A percentile compares a stretch with the other conserved stretches of the same genome.
Conservation (phyloP, 2,113 vertebrate genomes). For the Rhea pennata region DNA sequence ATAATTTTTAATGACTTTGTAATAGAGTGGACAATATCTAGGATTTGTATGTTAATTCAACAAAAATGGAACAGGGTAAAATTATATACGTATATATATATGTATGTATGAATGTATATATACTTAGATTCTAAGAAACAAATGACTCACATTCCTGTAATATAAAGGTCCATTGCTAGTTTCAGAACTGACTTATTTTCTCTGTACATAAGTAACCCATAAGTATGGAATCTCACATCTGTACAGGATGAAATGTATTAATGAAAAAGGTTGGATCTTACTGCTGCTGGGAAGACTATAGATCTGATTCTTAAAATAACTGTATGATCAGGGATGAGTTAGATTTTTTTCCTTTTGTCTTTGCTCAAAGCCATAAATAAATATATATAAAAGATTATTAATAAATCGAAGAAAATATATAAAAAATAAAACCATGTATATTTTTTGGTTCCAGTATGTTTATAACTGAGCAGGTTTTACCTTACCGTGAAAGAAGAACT, state of each 20-base stretch:
- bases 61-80: conserved; percentile 78
- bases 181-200: conserved; percentile 76
- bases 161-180: conserved; percentile 77
- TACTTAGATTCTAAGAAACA: conserved; percentile 72
- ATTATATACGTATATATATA: conserved; percentile 76
- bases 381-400: conserved; percentile 82
- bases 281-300: conserved; percentile 74
- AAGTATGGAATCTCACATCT: conserved; percentile 76
- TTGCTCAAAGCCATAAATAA: conserved; percentile 87
- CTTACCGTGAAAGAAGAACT: background rate
- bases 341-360: conserved; percentile 81
- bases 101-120: conserved; percentile 79
- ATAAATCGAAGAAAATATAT: conserved; percentile 81
- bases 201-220: conserved; percentile 80
- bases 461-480: conserved; percentile 33
- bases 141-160: conserved; percentile 79
- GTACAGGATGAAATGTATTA: conserved; percentile 82
- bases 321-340: conserved; percentile 80
- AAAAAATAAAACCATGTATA: conserved; percentile 69
- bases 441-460: conserved; percentile 65
- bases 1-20: conserved; percentile 81
- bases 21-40: conserved; percentile 75
- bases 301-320: conserved; percentile 75
- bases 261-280: conserved; percentile 73
- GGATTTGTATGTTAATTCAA: conserved; percentile 78